phyloP scores from a whole-genome alignment of 1,140 invertebrate species.

The Ruditapes philippinarum region DNA sequence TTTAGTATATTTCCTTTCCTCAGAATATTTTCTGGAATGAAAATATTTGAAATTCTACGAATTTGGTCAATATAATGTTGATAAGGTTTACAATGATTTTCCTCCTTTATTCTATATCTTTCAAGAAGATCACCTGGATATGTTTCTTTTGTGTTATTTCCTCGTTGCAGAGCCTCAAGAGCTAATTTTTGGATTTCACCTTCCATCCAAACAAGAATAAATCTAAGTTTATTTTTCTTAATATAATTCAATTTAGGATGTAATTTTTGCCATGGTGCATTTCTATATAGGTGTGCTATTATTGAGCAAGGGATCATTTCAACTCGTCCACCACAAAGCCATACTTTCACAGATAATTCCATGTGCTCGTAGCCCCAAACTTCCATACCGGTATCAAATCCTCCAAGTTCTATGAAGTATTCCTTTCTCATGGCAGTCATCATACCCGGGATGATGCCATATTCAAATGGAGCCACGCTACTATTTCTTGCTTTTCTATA shows the following conservation, averaged over 20 bases:
- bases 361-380: slow-evolving; percentile 56
- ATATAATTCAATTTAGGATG: no score
- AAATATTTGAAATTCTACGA: slow-evolving; percentile 31
- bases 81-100: slow-evolving; percentile 55
- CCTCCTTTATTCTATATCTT: not conserved
- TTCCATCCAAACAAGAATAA: no score
- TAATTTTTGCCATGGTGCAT: slow-evolving; percentile 41
- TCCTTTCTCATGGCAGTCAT: slow-evolving; percentile 53
- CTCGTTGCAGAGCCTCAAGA: no score
- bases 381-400: slow-evolving; percentile 94
- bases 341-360: slow-evolving; percentile 49
- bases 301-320: slow-evolving; percentile 55
- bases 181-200: no score
- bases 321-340: slow-evolving; percentile 41
- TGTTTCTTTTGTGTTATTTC: no score
- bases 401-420: slow-evolving; percentile 91
- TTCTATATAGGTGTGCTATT: slow-evolving; percentile 55
- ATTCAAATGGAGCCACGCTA: slow-evolving; percentile 40
- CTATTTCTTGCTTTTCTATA: not conserved
- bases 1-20: slow-evolving; percentile 26
- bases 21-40: not conserved
- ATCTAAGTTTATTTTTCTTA: no score
- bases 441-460: slow-evolving; percentile 36
- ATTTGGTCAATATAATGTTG: slow-evolving; percentile 46
- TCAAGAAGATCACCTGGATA: not conserved